Base-by-base conservation (phyloP, 1,140 invertebrate genomes). In the Drosophila ercepeae region DNA sequence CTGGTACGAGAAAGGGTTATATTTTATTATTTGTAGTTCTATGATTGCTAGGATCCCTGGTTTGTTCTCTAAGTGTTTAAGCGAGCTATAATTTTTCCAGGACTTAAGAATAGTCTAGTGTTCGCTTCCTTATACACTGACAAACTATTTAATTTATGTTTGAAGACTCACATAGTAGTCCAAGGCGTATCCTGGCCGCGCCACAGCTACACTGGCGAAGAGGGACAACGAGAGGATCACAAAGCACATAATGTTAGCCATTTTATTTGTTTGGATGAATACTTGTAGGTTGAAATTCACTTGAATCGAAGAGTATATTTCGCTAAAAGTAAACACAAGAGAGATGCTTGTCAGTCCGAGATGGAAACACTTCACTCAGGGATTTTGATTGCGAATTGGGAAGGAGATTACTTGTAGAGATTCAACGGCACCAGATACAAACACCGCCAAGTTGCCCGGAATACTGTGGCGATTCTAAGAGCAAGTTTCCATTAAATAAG, bases 141-240 rank as follows among this genome's bases (percentile, higher is more conserved):
- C 27, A n/a, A n/a, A n/a, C n/a, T n/a, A n/a, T n/a, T n/a, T n/a
- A n/a, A n/a, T n/a, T n/a, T n/a, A n/a, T n/a, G n/a, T n/a, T n/a
- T n/a, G n/a, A n/a, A 29, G 11, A 91, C 91, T 91, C 89, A 91
- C 91, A 84, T 91, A 91, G 55, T 91, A 91, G 71, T 91, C 91
- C 70, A 91, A 79, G 54, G 82, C 91, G 54, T 91, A 91, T 81
- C 90, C 89, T 75, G 91, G 90, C 46, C 67, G 68, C 41, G 90
- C 89, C 42, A 90, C 53, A 19, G 72, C 78, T 9, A 75, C 67
- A 55, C 58, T 76, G 45, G 76, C 77, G 48, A 64, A 90, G 29
- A 91, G 42, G 11, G 84, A 75, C 57, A 91, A 44, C 41, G 78
- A 74, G 51, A 91, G 73, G 59, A 90, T 71, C 50, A 79, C 68